Evolutionary conservation across 2,888 invertebrate genomes (phyloP).

Genomic region (Agrochola lota): DNA sequence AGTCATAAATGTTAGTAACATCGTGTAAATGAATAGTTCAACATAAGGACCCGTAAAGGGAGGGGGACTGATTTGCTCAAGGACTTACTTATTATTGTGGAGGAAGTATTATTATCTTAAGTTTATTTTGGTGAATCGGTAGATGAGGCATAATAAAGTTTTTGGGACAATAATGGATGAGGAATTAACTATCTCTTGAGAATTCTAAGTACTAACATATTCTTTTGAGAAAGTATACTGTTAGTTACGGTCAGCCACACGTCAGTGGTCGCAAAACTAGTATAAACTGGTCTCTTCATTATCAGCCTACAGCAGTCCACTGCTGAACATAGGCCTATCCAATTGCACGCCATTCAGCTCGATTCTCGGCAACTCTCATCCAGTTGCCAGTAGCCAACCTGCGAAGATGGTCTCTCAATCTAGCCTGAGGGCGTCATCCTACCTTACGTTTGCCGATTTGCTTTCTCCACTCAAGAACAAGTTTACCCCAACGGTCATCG

Average conservation of each 20-base stretch:
- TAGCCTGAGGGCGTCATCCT: too few relatives aligned
- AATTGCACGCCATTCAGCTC: too few relatives aligned
- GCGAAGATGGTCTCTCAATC: too few relatives aligned
- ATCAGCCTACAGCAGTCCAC: too few relatives aligned
- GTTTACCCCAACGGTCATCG: too few relatives aligned
- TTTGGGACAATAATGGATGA: not conserved
- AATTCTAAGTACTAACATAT: not conserved
- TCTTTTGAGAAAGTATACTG: not conserved
- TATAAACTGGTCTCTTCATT: not conserved
- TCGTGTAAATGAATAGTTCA: conserved; percentile 65
- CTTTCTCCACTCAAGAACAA: too few relatives aligned
- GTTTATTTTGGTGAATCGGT: not conserved
- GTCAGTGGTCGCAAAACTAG: not conserved
- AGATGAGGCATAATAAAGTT: not conserved
- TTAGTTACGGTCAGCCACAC: not conserved
- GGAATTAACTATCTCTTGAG: not conserved
- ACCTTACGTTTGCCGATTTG: too few relatives aligned
- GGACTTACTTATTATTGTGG: conserved; percentile 32
- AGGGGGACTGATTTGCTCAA: conserved; percentile 53
- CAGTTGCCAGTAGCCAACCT: too few relatives aligned
- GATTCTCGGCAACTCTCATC: too few relatives aligned
- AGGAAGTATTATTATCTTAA: conserved; percentile 12
- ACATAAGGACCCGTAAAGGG: conserved; percentile 60
- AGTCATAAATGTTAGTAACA: conserved; percentile 65
- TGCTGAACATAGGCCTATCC: too few relatives aligned